Evolutionary conservation across 2,113 vertebrate species (phyloP).

Genomic region (Oncorhynchus nerka): DNA sequence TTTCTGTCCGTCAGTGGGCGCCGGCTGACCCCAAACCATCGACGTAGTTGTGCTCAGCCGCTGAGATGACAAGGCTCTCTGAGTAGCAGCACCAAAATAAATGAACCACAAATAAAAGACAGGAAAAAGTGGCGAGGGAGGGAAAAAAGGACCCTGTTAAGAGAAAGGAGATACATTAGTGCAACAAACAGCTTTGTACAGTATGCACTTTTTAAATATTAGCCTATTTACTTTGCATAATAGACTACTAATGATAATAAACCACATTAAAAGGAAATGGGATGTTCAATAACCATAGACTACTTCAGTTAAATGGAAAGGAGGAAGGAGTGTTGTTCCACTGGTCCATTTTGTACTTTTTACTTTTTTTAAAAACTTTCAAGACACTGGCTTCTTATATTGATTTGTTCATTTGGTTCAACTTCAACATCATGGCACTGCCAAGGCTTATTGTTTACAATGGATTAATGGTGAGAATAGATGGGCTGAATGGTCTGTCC

Average conservation of each 20-base stretch:
- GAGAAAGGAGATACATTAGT: conserved; percentile 23
- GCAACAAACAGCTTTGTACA: not conserved
- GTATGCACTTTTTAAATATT: not conserved
- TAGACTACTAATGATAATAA: no score
- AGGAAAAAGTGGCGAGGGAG: conserved; percentile 45
- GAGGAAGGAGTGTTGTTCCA: not conserved
- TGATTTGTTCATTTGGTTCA: not conserved
- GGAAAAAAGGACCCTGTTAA: conserved; percentile 61
- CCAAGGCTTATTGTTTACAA: not conserved
- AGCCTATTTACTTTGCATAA: no score
- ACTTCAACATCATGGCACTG: not conserved
- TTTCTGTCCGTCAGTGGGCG: conserved; percentile 50
- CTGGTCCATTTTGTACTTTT: not conserved
- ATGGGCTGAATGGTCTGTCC: conserved; percentile 16
- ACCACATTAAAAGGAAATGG: no score
- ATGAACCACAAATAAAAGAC: conserved; percentile 33
- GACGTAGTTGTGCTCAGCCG: conserved; percentile 48
- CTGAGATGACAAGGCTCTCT: conserved; percentile 22
- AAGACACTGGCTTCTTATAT: not conserved
- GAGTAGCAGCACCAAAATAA: conserved; percentile 16
- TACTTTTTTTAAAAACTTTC: not conserved
- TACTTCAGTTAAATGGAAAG: not conserved
- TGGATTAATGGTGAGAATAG: conserved; percentile 1
- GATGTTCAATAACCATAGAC: no score
- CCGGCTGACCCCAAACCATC: conserved; percentile 60